Evolutionary conservation across 53 echinoderm and acorn worm species (phyloP), one percentile per base, ranked within the genome.

Genomic region (Paracentrotus lividus): DNA sequence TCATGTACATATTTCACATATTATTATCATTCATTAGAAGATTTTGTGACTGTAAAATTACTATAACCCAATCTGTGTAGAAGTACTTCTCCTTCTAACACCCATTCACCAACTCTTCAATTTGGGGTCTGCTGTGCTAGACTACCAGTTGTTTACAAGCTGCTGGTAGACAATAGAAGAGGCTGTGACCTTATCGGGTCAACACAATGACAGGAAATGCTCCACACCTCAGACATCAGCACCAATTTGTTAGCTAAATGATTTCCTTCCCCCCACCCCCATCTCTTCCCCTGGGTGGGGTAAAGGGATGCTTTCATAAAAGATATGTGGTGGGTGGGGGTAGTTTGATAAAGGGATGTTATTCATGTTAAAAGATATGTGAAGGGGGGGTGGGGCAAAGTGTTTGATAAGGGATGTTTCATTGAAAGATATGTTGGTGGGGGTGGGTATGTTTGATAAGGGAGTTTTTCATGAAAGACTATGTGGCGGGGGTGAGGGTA

Each of bases 161-260:
- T 53, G 55, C 32, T 55, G 56, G 86, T 56, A 86, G 86, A 86
- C 86, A 86, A 54, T 52, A 85, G 85, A 85, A 8, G 49, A 0
- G n/a, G 53, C 31, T 52, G 85, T 88, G 88, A 88, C 88, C 88
- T 88, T 88, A 88, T 88, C 88, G 64, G 88, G 88, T 88, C 58
- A 88, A 58, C 61, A 58, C 88, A 43, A 61, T 58, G 61, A 61
- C 88, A 88, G 88, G 88, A 88, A 64, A 60, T 64, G 88, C 88
- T 42, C 20, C 59, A 88, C 65, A 88, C 88, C 88, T 61, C 58
- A 40, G 61, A 43, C 61, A 60, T 86, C 55, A 60, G 59, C 60
- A 59, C 88, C 88, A 88, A 88, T 88, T 88, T 88, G 88, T 88
- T 42, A 42, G 43, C 60, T 88, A 88, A 78, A 64, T 88, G 21